A percentile compares a stretch with the other conserved stretches of the same genome.
phyloP scores from a whole-genome alignment of 2,113 vertebrate genomes.

The Passer montanus region DNA sequence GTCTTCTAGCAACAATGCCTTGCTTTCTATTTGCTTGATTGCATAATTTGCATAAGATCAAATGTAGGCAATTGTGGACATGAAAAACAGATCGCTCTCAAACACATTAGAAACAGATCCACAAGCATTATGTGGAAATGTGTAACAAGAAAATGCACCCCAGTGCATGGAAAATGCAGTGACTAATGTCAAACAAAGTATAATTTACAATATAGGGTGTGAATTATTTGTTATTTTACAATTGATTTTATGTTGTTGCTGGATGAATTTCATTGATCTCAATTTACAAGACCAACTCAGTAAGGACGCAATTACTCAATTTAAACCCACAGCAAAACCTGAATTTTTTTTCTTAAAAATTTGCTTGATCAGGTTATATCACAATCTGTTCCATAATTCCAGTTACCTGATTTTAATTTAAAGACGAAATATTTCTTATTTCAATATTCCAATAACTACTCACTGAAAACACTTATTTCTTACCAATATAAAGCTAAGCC shows the following conservation, averaged over 20 bases:
- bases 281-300: conserved; percentile 70
- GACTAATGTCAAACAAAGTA: conserved; percentile 74
- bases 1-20: conserved; percentile 47
- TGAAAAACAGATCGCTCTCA: conserved; percentile 65
- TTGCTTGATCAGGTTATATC: not conserved
- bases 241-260: conserved; percentile 79
- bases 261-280: conserved; percentile 76
- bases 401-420: not conserved
- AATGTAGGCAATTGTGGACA: conserved; percentile 59
- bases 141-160: conserved; percentile 67
- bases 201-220: conserved; percentile 75
- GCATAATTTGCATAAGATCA: conserved; percentile 78
- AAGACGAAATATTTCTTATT: not conserved
- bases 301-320: conserved; percentile 62
- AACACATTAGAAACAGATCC: conserved; percentile 67
- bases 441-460: not conserved
- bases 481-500: not conserved
- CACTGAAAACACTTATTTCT: not conserved
- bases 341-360: not conserved
- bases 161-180: conserved; percentile 46
- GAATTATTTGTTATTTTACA: conserved; percentile 74
- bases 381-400: not conserved
- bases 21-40: conserved; percentile 75
- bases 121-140: conserved; percentile 48
- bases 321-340: conserved; percentile 41